Evolutionary conservation across 1,140 invertebrate genomes (phyloP).

Genomic region (Drosophila asahinai): DNA sequence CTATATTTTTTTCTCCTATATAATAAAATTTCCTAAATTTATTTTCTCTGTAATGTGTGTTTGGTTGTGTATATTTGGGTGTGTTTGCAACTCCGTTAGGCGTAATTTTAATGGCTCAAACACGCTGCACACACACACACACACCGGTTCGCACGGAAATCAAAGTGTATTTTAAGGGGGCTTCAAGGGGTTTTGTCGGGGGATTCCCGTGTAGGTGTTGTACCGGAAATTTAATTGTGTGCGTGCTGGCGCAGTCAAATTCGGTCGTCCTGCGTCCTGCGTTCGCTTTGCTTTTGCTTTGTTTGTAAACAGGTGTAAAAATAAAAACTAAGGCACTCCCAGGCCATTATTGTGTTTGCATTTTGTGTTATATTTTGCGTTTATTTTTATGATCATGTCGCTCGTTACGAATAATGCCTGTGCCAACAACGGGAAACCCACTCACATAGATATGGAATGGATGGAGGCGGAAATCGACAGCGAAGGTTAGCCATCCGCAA

Average conservation of each 20-base stretch:
- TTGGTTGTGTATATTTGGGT: constrained; percentile 39
- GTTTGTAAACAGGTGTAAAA: constrained; percentile 83
- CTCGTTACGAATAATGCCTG: constrained; percentile 81
- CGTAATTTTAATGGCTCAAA: constrained; percentile 83
- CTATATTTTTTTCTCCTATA: not conserved
- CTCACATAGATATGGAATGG: constrained; percentile 16
- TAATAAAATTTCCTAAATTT: not conserved
- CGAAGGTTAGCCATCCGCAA: constrained; percentile 38
- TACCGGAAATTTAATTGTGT: constrained; percentile 83
- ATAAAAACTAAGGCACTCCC: constrained; percentile 81
- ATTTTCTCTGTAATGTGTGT: constrained; percentile 37
- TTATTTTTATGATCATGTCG: constrained; percentile 83
- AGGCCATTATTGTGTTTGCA: constrained; percentile 66
- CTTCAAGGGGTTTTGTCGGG: constrained; percentile 9
- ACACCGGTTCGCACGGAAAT: constrained; percentile 50
- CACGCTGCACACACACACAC: constrained; percentile 52
- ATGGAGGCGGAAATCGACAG: constrained; percentile 14
- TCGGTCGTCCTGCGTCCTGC: constrained; percentile 37
- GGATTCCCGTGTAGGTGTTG: constrained; percentile 57
- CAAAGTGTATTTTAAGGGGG: constrained; percentile 67
- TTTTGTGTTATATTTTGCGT: constrained; percentile 78
- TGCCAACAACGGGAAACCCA: constrained; percentile 47
- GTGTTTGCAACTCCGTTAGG: constrained; percentile 65
- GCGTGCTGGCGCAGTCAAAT: constrained; percentile 78
- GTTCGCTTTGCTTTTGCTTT: constrained; percentile 21